Base-by-base conservation (phyloP, 2,113 vertebrate species). In the Clarias gariepinus region DNA sequence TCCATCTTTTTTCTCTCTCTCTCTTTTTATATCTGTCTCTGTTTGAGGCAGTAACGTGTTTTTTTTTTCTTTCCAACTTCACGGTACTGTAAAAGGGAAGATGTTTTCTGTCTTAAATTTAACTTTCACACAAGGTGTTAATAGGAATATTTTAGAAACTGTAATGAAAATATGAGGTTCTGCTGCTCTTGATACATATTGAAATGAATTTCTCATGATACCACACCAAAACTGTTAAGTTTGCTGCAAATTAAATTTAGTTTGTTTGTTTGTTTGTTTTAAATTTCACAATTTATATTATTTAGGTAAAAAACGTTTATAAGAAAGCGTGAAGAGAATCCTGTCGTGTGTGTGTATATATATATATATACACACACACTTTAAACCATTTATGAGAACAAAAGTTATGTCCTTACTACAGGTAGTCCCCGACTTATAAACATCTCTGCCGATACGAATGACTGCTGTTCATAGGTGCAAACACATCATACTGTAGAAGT, bases 11-110 rank as follows among this genome's bases (percentile, higher is more conserved):
- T 33, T 5, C 33, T 9, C 55, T 78, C 9, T 66, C 36, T 69
- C 47, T 30, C 9, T 68, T 23, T 68, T 16, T 33, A 0, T 79
- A 21, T 58, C 64, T 55, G 19, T 68, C 47, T 79, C 58, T 30
- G 58, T 53, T 52, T 21, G 36, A 33, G 21, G 23, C 33, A 63
- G 36, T 0, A 8, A 23, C 3, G 18, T 36, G 33, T 36, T 36
- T 1, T 36, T 36, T 41, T 57, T 47, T 47, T 8, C 7, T 47
- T 47, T 47, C 41, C 41, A 52, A 2, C 10, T 71, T 68, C 64
- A 81, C 52, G 30, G 28, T 81, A 81, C 47, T 86, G 53, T 23
- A 36, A 5, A 53, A 69, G 81, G 85, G 85, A 86, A 86, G 64
- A 81, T 71, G n/a, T 52, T 86, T 60, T 60, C 77, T 81, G 63